Conservation (phyloP, 2,113 vertebrate genomes). For the Proteles cristata region DNA sequence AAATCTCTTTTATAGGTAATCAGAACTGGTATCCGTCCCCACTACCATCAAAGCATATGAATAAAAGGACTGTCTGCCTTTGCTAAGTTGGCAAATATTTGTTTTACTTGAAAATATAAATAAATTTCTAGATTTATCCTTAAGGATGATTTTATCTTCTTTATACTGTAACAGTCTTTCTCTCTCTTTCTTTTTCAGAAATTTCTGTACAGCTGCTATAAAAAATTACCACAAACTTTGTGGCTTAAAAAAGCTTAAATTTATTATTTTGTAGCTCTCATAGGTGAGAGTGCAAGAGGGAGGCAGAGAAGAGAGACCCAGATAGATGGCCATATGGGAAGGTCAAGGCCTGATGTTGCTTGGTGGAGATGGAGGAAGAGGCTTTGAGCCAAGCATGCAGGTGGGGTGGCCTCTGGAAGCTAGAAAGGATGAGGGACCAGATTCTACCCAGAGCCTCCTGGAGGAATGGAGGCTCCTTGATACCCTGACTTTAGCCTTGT, state of each 20-base stretch:
- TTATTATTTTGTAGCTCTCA: neutral
- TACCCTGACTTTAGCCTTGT: neutral
- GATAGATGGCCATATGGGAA: neutral
- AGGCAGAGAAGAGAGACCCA: neutral
- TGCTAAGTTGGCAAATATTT: conserved; percentile 42
- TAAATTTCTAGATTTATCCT: neutral
- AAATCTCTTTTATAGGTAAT: conserved; percentile 44
- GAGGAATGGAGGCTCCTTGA: neutral
- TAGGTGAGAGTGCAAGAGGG: neutral
- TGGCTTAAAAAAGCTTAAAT: neutral
- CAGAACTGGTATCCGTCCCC: neutral
- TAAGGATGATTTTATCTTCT: neutral
- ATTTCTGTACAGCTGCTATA: neutral
- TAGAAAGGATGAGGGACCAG: neutral
- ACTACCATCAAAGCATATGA: neutral
- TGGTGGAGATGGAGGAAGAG: neutral
- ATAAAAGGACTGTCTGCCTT: conserved; percentile 24
- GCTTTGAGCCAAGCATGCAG: neutral
- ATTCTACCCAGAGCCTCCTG: neutral
- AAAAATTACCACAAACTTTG: conserved; percentile 6
- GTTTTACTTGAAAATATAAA: conserved; percentile 35
- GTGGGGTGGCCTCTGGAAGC: neutral
- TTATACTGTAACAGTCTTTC: neutral
- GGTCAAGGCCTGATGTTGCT: neutral
- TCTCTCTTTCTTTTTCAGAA: neutral